Conservation (phyloP, 2,797 vertebrate species). For the Selene dorsalis region DNA sequence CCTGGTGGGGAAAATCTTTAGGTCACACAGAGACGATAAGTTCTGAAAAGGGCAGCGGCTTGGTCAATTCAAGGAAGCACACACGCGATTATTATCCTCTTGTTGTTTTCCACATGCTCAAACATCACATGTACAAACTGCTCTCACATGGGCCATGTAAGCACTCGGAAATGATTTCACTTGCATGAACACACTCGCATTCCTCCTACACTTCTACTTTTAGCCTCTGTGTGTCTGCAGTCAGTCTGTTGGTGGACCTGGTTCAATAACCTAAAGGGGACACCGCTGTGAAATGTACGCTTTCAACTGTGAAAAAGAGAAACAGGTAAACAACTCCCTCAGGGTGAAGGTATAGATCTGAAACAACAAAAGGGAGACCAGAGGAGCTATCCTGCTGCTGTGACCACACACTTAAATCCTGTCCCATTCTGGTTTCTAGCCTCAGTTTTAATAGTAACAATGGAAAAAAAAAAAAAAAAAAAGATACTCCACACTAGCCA, state of each 20-base stretch:
- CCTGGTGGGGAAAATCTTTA: slow-evolving; percentile 18
- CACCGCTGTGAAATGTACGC: slow-evolving; percentile 32
- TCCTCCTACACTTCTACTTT: slow-evolving; percentile 30
- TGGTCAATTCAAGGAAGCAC: slow-evolving; percentile 1
- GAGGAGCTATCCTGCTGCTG: not conserved
- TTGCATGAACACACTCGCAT: slow-evolving; percentile 25
- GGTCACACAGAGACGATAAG: slow-evolving; percentile 18
- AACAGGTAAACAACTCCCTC: slow-evolving; percentile 34
- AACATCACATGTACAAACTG: slow-evolving; percentile 38
- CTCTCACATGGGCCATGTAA: slow-evolving; percentile 45
- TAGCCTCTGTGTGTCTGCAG: slow-evolving; percentile 1
- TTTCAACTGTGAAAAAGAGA: slow-evolving; percentile 44
- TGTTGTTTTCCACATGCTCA: slow-evolving; percentile 47
- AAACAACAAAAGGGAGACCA: not conserved
- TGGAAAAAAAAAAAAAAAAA: too few species aligned
- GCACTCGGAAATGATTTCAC: slow-evolving; percentile 47
- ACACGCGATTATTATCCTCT: slow-evolving; percentile 20
- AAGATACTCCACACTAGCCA: not conserved
- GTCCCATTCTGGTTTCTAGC: not conserved
- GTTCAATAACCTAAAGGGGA: slow-evolving; percentile 61
- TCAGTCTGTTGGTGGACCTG: slow-evolving; percentile 36
- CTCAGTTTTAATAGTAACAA: not conserved
- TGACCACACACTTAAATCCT: not conserved
- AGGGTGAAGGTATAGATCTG: slow-evolving; percentile 22
- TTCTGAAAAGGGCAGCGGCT: not conserved